Evolutionary conservation across 2,888 invertebrate species (phyloP).

Genomic region (Pediacus dermestoides): DNA sequence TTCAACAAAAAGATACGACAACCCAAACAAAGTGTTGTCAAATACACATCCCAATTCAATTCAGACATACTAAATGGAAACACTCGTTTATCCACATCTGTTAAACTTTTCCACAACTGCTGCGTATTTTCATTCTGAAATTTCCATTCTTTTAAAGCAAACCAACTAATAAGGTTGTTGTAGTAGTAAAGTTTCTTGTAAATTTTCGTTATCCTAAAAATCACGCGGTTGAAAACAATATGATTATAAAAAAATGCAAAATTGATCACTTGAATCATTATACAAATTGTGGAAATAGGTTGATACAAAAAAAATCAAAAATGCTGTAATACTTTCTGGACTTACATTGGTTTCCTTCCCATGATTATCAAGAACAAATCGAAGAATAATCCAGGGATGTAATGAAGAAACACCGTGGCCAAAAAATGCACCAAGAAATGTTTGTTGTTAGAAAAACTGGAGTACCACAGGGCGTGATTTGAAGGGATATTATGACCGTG

Average conservation of each 20-base stretch:
- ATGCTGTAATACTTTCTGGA: too few relatives aligned
- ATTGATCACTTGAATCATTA: too few relatives aligned
- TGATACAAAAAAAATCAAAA: too few relatives aligned
- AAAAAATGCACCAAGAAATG: slow-evolving; percentile 58
- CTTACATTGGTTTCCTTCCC: slow-evolving; percentile 61
- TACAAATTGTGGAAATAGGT: too few relatives aligned
- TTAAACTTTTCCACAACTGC: slow-evolving; percentile 54
- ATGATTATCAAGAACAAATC: slow-evolving; percentile 55
- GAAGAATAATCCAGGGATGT: slow-evolving; percentile 61
- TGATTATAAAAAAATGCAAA: too few relatives aligned
- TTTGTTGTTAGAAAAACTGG: slow-evolving; percentile 61
- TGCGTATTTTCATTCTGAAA: slow-evolving; percentile 64
- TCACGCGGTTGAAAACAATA: too few relatives aligned
- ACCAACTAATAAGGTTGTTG: slow-evolving; percentile 69
- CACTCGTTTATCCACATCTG: slow-evolving; percentile 52
- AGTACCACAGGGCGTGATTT: slow-evolving; percentile 66
- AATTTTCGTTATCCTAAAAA: too few relatives aligned
- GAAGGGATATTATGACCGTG: slow-evolving; percentile 59
- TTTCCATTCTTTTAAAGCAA: slow-evolving; percentile 67
- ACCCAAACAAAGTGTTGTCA: slow-evolving; percentile 68
- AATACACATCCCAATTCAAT: slow-evolving; percentile 73
- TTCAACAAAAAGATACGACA: slow-evolving; percentile 74
- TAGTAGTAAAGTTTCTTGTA: slow-evolving; percentile 80
- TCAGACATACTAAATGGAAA: slow-evolving; percentile 73
- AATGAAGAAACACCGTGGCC: slow-evolving; percentile 62